Conservation (phyloP, 2,888 invertebrate genomes). For the Dorcus hopei region DNA sequence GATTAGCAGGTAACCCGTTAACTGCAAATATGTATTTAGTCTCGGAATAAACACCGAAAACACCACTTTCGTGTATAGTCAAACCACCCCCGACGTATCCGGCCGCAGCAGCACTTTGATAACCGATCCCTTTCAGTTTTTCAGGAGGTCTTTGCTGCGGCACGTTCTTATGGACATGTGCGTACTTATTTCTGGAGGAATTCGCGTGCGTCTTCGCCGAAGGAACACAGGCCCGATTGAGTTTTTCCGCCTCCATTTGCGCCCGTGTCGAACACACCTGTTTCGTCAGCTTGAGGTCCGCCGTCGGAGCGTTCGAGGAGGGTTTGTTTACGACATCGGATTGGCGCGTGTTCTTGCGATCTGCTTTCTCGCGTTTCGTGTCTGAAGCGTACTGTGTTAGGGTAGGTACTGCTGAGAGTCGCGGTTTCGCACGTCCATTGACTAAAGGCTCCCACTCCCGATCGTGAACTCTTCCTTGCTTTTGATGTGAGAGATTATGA, state of each 20-base stretch:
- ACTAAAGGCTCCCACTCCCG: slow-evolving; percentile 37
- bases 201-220: slow-evolving; percentile 16
- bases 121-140: slow-evolving; percentile 27
- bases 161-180: slow-evolving; percentile 20
- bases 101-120: slow-evolving; percentile 29
- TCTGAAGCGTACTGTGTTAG: slow-evolving; percentile 33
- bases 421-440: slow-evolving; percentile 39
- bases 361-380: slow-evolving; percentile 28
- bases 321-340: background rate
- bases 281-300: slow-evolving; percentile 9
- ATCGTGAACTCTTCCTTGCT: slow-evolving; percentile 22
- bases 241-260: slow-evolving; percentile 20
- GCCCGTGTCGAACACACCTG: slow-evolving; percentile 2
- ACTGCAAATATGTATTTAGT: slow-evolving; percentile 56
- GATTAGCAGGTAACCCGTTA: slow-evolving; percentile 52
- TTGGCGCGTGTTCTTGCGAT: slow-evolving; percentile 26
- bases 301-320: background rate
- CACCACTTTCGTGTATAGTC: slow-evolving; percentile 33
- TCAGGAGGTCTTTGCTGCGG: slow-evolving; percentile 22
- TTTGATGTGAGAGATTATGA: slow-evolving; percentile 19
- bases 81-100: slow-evolving; percentile 27
- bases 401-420: slow-evolving; percentile 38
- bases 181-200: slow-evolving; percentile 23
- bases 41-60: slow-evolving; percentile 49
- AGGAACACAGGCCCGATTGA: slow-evolving; percentile 14